These are phyloP conservation scores for Amphipoea lucens DNA, from an alignment of 2,888 invertebrate genomes.

Conservation along the genomic window DNA sequence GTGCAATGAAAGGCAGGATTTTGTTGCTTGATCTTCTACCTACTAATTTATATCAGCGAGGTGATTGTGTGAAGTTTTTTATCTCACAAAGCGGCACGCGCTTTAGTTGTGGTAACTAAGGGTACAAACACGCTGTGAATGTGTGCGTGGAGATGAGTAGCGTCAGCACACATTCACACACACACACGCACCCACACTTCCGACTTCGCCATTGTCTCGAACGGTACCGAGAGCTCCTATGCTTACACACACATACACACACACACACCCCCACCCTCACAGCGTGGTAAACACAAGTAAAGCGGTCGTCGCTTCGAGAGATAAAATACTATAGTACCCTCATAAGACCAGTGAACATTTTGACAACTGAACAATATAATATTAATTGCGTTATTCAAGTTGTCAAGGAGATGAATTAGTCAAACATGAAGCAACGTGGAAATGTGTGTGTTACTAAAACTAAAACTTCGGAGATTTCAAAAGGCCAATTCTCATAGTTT, in stretches of 20 bases:
- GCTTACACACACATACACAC: background rate
- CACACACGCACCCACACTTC: background rate
- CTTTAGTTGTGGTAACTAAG: background rate
- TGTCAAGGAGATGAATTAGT: background rate
- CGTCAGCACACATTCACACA: background rate
- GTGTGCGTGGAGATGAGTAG: background rate
- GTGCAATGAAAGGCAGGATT: conserved; percentile 17
- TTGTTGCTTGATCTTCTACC: conserved; percentile 4
- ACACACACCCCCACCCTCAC: background rate
- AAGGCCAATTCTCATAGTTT: no score
- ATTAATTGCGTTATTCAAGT: background rate
- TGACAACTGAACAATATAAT: background rate
- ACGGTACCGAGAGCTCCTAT: background rate
- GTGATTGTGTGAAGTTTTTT: background rate
- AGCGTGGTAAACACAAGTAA: background rate
- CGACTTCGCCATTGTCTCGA: background rate
- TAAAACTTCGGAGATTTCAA: no score
- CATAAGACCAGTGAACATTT: background rate
- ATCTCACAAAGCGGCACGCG: background rate
- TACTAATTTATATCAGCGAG: background rate
- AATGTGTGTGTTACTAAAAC: background rate
- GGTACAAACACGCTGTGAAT: background rate
- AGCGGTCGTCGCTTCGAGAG: no score
- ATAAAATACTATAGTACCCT: no score
- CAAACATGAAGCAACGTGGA: background rate